Conservation (phyloP, 2,797 vertebrate species). For the Lutjanus campechanus region DNA sequence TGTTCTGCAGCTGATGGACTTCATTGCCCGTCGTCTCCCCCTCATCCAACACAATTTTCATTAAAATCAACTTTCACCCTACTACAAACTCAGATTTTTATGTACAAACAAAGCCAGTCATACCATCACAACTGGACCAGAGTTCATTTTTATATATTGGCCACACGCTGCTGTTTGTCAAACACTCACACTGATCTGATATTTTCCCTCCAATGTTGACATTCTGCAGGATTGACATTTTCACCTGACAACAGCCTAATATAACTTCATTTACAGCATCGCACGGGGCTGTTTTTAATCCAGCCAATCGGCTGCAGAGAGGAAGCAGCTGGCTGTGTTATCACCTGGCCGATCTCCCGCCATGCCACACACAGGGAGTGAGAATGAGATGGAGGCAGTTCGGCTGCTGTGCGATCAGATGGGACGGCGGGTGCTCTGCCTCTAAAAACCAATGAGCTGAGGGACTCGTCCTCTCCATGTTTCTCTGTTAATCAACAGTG, state of each 20-base stretch:
- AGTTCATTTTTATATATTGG: neutral
- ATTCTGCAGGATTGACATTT: constrained; percentile 14
- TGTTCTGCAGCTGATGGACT: no score
- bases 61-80: no score
- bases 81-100: no score
- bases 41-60: no score
- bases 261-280: constrained; percentile 5
- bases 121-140: neutral
- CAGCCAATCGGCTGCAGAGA: constrained; percentile 31
- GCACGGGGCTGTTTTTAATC: neutral
- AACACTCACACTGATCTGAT: neutral
- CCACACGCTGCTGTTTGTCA: neutral
- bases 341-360: constrained; percentile 52
- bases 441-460: constrained; percentile 28
- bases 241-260: constrained; percentile 2
- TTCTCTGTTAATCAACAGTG: constrained; percentile 42
- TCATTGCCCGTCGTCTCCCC: no score
- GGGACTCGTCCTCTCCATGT: neutral
- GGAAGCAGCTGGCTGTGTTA: constrained; percentile 55
- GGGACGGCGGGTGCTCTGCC: constrained; percentile 34
- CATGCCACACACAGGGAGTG: constrained; percentile 46
- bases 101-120: no score
- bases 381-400: constrained; percentile 59
- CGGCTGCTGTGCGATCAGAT: constrained; percentile 39
- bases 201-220: constrained; percentile 1